Percentiles rank a stretch among this genome's conserved stretches.
Conservation (phyloP, 2,888 invertebrate genomes). For the Cerastis rubricosa region DNA sequence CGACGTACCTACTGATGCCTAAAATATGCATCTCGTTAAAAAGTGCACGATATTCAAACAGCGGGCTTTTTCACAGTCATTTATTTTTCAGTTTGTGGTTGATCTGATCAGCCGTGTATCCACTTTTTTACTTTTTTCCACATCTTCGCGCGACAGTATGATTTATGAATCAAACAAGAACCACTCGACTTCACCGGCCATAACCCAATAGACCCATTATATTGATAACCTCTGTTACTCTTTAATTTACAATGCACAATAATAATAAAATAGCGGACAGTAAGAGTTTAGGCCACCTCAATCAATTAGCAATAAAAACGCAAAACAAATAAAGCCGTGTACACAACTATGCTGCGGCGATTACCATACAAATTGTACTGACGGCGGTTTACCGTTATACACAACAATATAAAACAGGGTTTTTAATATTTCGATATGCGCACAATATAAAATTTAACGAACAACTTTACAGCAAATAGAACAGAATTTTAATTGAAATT, state of each 20-base stretch:
- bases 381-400: conserved; percentile 6
- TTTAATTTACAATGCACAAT: conserved; percentile 55
- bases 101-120: neutral
- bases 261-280: conserved; percentile 40
- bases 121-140: conserved; percentile 48
- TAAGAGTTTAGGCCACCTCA: conserved; percentile 43
- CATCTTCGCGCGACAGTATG: conserved; percentile 18
- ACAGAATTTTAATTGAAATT: conserved; percentile 68
- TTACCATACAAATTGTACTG: conserved; percentile 67
- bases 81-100: conserved; percentile 19
- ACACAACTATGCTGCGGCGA: conserved; percentile 52
- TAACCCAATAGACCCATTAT: conserved; percentile 21
- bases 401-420: conserved; percentile 49
- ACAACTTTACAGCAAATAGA: conserved; percentile 58
- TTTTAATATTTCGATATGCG: conserved; percentile 59
- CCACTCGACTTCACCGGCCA: conserved; percentile 33
- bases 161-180: conserved; percentile 35
- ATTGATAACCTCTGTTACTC: conserved; percentile 43
- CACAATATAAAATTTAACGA: conserved; percentile 58
- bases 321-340: conserved; percentile 52
- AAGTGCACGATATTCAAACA: conserved; percentile 4
- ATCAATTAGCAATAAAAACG: conserved; percentile 62
- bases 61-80: conserved; percentile 12
- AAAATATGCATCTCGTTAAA: conserved; percentile 40
- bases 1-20: neutral